phyloP scores from a whole-genome alignment of 2,888 invertebrate genomes.

The Platerodrilus igneus region DNA sequence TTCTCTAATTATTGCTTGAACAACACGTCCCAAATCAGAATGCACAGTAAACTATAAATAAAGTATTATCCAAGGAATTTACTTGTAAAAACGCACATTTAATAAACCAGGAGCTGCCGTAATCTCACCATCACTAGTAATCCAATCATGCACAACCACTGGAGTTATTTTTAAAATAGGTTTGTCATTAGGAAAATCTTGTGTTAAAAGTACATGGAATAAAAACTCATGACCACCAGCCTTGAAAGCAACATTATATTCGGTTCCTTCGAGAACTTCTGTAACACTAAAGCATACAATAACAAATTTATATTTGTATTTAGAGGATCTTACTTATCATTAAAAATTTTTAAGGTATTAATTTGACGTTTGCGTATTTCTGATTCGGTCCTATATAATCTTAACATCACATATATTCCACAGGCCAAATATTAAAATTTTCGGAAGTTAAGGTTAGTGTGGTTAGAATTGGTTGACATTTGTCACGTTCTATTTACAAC shows the following conservation, averaged over 20 bases:
- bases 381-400: conserved; percentile 54
- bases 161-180: conserved; percentile 67
- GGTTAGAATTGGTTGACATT: conserved; percentile 11
- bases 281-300: conserved; percentile 55
- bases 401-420: conserved; percentile 51
- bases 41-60: conserved; percentile 63
- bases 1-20: conserved; percentile 75
- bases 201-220: conserved; percentile 60
- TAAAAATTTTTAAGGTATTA: conserved; percentile 76
- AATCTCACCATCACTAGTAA: conserved; percentile 64
- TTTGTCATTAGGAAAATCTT: conserved; percentile 72
- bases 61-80: not conserved
- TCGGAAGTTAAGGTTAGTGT: no score
- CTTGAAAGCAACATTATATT: conserved; percentile 68
- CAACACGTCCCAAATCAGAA: conserved; percentile 75
- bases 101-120: conserved; percentile 69
- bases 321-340: conserved; percentile 61
- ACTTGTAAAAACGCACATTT: conserved; percentile 53
- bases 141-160: conserved; percentile 66
- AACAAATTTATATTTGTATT: conserved; percentile 13
- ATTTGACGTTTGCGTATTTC: conserved; percentile 68
- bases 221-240: conserved; percentile 62
- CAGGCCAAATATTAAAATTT: no score
- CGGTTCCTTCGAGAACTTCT: conserved; percentile 65
- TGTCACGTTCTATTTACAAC: no score